These are phyloP conservation scores for Trissolcus brochymenae DNA, from an alignment of 2,888 invertebrate genomes.

Conservation along the genomic window DNA sequence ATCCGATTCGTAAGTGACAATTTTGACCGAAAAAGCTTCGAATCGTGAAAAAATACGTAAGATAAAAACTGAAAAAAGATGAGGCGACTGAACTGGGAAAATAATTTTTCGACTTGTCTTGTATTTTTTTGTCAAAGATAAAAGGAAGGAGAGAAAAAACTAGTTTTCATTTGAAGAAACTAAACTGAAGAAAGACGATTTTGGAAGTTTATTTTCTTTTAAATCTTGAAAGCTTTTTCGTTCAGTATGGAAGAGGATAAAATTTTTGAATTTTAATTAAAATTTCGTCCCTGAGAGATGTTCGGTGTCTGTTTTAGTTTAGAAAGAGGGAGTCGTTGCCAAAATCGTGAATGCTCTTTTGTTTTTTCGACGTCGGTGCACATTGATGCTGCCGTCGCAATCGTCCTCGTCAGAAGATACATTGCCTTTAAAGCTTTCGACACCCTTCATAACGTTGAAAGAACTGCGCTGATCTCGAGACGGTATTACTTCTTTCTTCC, in stretches of 20 bases:
- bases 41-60: constrained; percentile 21
- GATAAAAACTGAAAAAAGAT: neutral
- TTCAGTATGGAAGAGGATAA: too few relatives aligned
- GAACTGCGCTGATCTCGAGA: constrained; percentile 56
- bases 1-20: constrained; percentile 15
- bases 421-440: constrained; percentile 53
- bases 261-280: too few relatives aligned
- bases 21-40: constrained; percentile 13
- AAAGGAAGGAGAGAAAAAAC: too few relatives aligned
- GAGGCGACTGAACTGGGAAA: too few relatives aligned
- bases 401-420: constrained; percentile 50
- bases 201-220: too few relatives aligned
- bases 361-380: constrained; percentile 30
- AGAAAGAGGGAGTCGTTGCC: constrained; percentile 30
- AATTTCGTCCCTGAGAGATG: too few relatives aligned
- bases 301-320: too few relatives aligned
- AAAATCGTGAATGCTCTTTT: constrained; percentile 25
- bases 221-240: too few relatives aligned
- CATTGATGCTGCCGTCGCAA: constrained; percentile 31
- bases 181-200: too few relatives aligned
- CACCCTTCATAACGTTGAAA: constrained; percentile 46
- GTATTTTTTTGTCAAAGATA: too few relatives aligned
- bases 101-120: too few relatives aligned
- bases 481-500: constrained; percentile 59
- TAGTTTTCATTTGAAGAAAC: too few relatives aligned